Conservation (phyloP, 2,888 invertebrate species). For the Nezara viridula region DNA sequence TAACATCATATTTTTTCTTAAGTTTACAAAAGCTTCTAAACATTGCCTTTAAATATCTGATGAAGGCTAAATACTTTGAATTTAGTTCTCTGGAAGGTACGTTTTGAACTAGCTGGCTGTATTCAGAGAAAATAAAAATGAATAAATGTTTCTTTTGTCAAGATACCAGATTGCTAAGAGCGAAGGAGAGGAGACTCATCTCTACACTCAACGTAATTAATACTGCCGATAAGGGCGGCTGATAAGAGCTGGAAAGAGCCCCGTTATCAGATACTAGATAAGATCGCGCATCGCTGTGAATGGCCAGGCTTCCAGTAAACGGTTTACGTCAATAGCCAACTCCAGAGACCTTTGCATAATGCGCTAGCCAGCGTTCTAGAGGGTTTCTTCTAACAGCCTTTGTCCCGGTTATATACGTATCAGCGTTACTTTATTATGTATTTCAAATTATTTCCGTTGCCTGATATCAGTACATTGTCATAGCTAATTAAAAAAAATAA, state of each 20-base stretch:
- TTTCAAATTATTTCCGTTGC: neutral
- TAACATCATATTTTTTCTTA: too few species aligned
- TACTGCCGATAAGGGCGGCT: neutral
- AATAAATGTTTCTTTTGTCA: too few species aligned
- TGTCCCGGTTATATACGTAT: too few species aligned
- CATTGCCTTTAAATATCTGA: too few species aligned
- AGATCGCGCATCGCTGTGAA: neutral
- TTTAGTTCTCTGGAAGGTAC: too few species aligned
- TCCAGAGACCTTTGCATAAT: conserved; percentile 23
- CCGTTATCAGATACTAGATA: neutral
- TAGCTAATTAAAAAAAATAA: too few species aligned
- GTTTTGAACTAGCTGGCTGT: too few species aligned
- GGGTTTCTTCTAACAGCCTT: too few species aligned
- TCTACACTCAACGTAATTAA: neutral
- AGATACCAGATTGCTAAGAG: neutral
- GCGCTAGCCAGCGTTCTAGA: neutral
- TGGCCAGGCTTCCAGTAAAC: neutral
- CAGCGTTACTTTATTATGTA: neutral
- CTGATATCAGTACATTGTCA: neutral
- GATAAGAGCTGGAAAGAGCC: neutral
- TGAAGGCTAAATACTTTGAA: too few species aligned
- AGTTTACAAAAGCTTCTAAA: too few species aligned
- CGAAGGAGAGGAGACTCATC: neutral
- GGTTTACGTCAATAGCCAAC: conserved; percentile 25
- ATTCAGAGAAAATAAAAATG: too few species aligned